Conservation (phyloP, 2,113 vertebrate species). For the Cheilinus undulatus region DNA sequence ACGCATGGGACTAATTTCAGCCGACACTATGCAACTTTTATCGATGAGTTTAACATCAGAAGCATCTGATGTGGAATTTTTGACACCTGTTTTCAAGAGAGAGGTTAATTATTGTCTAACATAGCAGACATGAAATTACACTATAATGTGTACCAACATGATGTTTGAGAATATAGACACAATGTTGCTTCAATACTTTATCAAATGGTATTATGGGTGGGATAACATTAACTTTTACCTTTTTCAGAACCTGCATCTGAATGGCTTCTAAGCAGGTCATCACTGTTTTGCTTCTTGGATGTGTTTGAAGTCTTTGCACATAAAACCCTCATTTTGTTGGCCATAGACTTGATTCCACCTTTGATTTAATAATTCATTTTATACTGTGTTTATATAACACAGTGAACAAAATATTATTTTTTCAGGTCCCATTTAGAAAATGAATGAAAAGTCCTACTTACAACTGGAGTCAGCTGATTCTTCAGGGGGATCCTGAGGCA, state of each 20-base stretch:
- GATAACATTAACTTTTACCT: constrained; percentile 19
- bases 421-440: background rate
- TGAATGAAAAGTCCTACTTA: constrained; percentile 31
- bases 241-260: constrained; percentile 24
- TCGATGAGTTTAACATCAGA: background rate
- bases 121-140: background rate
- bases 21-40: constrained; percentile 42
- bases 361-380: background rate
- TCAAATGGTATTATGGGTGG: background rate
- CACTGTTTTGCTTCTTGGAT: constrained; percentile 17
- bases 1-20: constrained; percentile 69
- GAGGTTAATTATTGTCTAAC: constrained; percentile 1
- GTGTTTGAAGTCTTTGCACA: constrained; percentile 53
- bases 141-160: background rate
- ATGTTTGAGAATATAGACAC: background rate
- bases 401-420: background rate
- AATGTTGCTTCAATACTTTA: background rate
- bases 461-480: constrained; percentile 43
- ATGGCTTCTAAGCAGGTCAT: background rate
- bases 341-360: constrained; percentile 76
- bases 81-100: constrained; percentile 23
- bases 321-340: constrained; percentile 73
- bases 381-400: too few species aligned
- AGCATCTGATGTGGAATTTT: background rate
- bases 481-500: constrained; percentile 23